Base-by-base conservation (phyloP, 1,140 invertebrate species). In the Drosophila ercepeae region DNA sequence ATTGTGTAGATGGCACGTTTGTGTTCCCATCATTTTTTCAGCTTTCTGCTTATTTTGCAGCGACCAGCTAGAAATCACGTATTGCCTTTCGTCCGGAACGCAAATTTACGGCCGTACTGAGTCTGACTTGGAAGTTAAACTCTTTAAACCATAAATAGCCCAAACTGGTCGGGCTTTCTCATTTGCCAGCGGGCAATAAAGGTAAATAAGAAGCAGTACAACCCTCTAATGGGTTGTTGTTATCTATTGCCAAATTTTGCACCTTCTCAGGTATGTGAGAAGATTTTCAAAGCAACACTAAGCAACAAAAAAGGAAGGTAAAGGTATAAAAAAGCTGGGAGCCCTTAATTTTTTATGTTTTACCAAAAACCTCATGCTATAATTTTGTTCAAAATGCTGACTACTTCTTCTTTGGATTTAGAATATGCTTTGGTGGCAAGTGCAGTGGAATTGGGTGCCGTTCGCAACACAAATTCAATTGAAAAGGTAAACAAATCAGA, bases 401-500 rank as follows among this genome's bases (percentile, higher is more conserved):
- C 7, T 32, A 32, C 29, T 9, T 39, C 36, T 16, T 39, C 9
- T 7, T 16, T 14, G 1, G 7, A 8, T 9, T 3, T 1, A 25
- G 13, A 11, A 41, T 21, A 27, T 32, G 34, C 19, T 63, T 45
- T 71, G 78, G 19, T 59, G 39, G 23, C 18, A 21, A 55, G 75
- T 84, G 75, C 79, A 71, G 75, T 78, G 71, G 64, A 58, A 74
- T 65, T 69, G 36, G 41, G 36, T 48, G 59, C 21, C 52, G 52
- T 29, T 77, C 27, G 57, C 39, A 59, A 49, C 78, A 72, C 78
- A 75, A 75, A 63, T 70, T 83, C 59, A 79, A 83, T 79, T 83
- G 75, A 75, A 83, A 86, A 70, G 53, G 65, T 79, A 83, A 83
- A 83, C 79, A 86, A 86, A 86, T 83, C 81, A 78, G 78, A 71